Evolutionary conservation across 2,888 invertebrate species (phyloP).

Genomic region (Drosophila anomalata): DNA sequence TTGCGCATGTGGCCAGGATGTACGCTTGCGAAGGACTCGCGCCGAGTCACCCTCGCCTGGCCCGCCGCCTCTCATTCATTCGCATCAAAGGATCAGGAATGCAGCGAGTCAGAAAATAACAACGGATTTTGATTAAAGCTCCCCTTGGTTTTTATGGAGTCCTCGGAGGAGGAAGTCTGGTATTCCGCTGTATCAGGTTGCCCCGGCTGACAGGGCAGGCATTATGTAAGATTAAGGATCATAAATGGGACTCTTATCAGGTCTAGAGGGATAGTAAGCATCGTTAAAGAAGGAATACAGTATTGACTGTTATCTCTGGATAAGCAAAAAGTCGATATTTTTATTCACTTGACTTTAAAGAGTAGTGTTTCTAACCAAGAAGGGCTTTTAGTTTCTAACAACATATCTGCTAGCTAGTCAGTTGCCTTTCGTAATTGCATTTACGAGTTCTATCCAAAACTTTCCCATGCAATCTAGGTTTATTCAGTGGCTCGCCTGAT

Average conservation of each 20-base stretch:
- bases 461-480: constrained; percentile 53
- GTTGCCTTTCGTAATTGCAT: constrained; percentile 29
- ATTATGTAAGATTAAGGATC: constrained; percentile 83
- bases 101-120: constrained; percentile 87
- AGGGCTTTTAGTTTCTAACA: background rate
- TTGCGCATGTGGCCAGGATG: constrained; percentile 72
- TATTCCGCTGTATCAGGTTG: constrained; percentile 65
- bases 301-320: constrained; percentile 9
- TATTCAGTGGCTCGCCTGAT: constrained; percentile 46
- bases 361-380: background rate
- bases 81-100: constrained; percentile 85
- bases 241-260: constrained; percentile 83
- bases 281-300: constrained; percentile 10
- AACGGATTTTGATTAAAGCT: constrained; percentile 85
- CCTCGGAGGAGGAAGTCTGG: constrained; percentile 47
- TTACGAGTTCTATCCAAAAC: constrained; percentile 26
- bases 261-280: constrained; percentile 42
- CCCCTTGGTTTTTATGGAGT: constrained; percentile 79
- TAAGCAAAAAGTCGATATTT: background rate
- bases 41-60: constrained; percentile 25
- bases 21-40: constrained; percentile 56
- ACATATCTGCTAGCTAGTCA: background rate
- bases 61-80: constrained; percentile 65
- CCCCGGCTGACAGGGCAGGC: constrained; percentile 74
- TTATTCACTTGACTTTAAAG: background rate